Evolutionary conservation across 2,888 invertebrate genomes (phyloP).

Genomic region (Hyalella azteca): DNA sequence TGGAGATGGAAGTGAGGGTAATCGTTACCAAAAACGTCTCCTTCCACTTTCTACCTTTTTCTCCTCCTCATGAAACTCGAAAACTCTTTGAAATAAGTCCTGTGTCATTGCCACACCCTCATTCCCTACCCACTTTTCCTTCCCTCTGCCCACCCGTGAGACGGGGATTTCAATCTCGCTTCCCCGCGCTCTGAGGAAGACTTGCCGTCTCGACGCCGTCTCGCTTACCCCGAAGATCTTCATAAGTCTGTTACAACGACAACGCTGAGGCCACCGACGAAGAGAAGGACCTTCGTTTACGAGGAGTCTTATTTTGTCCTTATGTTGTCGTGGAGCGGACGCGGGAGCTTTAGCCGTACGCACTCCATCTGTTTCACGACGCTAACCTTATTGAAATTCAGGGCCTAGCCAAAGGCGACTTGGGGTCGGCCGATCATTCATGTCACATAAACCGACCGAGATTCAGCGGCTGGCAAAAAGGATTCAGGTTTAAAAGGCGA

Average conservation of each 20-base stretch:
- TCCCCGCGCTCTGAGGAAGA: not conserved
- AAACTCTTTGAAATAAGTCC: too few species aligned
- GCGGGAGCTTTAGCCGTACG: not conserved
- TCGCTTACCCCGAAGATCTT: not conserved
- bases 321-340: constrained; percentile 17
- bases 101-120: too few species aligned
- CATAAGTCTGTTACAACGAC: constrained; percentile 31
- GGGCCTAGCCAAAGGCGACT: not conserved
- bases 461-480: too few species aligned
- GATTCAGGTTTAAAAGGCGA: too few species aligned
- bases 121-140: not conserved
- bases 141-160: not conserved
- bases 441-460: too few species aligned
- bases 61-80: too few species aligned
- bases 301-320: not conserved
- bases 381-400: not conserved
- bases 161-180: not conserved
- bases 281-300: constrained; percentile 1
- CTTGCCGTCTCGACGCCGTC: not conserved
- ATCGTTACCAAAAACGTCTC: too few species aligned
- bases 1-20: too few species aligned
- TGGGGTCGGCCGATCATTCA: too few species aligned
- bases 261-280: not conserved
- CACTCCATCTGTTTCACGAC: constrained; percentile 22
- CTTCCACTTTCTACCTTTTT: too few species aligned